A percentile compares a stretch with the other conserved stretches of the same genome.
These are phyloP conservation scores for Chelon labrosus DNA, from an alignment of 2,797 vertebrate genomes.

Conservation along the genomic window DNA sequence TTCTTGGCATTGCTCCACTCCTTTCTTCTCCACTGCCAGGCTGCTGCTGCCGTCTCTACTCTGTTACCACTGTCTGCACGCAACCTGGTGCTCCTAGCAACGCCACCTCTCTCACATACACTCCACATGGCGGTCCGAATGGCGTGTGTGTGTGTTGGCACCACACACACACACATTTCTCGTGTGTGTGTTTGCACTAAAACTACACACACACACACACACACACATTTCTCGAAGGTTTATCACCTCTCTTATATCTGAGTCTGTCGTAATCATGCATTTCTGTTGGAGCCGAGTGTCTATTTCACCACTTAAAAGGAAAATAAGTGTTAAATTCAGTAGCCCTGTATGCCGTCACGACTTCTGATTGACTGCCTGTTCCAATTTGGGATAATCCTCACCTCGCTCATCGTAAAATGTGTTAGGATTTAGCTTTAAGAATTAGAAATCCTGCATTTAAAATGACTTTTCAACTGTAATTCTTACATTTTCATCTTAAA, in stretches of 20 bases:
- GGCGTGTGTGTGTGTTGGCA: neutral
- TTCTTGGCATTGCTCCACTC: constrained; percentile 86
- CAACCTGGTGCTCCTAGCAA: constrained; percentile 85
- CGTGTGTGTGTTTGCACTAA: neutral
- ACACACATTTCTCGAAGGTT: constrained; percentile 53
- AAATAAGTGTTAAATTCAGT: constrained; percentile 56
- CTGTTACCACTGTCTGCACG: constrained; percentile 77
- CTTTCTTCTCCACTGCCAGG: constrained; percentile 83
- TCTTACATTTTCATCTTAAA: no score
- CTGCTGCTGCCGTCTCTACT: constrained; percentile 74
- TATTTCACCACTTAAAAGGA: constrained; percentile 49
- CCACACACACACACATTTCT: constrained; percentile 29
- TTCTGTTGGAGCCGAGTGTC: constrained; percentile 49
- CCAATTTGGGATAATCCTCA: constrained; percentile 28
- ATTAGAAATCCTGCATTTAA: neutral
- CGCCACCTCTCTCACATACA: constrained; percentile 75
- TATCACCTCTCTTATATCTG: constrained; percentile 58
- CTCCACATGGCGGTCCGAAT: constrained; percentile 69
- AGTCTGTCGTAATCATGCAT: constrained; percentile 44
- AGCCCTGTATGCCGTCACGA: constrained; percentile 27
- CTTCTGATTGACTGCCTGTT: constrained; percentile 38
- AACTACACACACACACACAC: constrained; percentile 16
- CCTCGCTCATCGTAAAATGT: neutral
- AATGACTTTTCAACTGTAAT: neutral
- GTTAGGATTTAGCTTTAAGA: constrained; percentile 17